Conservation (phyloP, 2,797 vertebrate species). For the Coracias cyanogaster region DNA sequence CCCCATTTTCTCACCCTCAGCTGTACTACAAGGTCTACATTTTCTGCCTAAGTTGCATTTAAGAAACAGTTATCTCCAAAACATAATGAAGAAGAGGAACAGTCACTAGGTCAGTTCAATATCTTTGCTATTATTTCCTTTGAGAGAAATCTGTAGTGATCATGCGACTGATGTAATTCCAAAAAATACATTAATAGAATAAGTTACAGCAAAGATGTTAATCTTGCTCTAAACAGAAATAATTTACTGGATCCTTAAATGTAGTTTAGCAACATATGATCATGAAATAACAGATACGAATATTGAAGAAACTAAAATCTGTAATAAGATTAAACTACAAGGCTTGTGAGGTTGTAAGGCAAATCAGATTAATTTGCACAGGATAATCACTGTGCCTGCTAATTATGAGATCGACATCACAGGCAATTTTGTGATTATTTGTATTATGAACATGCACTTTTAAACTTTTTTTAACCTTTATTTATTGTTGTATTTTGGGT, state of each 20-base stretch:
- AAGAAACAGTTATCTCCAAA: not conserved
- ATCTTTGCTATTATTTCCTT: not conserved
- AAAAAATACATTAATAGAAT: not conserved
- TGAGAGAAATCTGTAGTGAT: not conserved
- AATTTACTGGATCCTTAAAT: not conserved
- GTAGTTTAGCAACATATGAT: not conserved
- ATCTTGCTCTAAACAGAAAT: not conserved
- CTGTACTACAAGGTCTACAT: not conserved
- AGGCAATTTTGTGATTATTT: not conserved
- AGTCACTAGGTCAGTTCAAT: not conserved
- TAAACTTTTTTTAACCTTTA: not conserved
- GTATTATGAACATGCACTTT: not conserved
- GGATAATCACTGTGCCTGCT: not conserved
- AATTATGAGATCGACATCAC: not conserved
- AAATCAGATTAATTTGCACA: conserved; percentile 18
- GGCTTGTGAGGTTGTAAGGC: not conserved
- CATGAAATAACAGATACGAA: not conserved
- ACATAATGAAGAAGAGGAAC: not conserved
- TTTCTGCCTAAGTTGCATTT: not conserved
- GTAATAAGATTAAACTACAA: not conserved
- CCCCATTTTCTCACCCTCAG: not conserved
- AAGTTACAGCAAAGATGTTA: not conserved
- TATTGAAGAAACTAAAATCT: not conserved
- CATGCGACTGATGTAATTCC: not conserved
- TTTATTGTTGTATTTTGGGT: not conserved